Conservation (phyloP, 2,888 invertebrate species). For the Limnephilus auricula region DNA sequence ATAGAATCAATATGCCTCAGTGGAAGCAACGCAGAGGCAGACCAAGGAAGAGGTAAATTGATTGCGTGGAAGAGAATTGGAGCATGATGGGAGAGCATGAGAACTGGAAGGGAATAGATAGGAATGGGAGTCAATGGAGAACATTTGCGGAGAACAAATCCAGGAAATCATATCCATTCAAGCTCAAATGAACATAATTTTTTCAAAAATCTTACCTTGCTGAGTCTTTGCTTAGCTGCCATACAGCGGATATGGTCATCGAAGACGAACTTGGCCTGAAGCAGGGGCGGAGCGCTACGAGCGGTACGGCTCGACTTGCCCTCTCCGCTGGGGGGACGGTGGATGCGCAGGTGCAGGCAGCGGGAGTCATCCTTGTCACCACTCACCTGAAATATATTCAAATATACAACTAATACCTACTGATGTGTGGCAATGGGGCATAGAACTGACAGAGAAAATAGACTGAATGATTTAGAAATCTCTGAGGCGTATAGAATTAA, state of each 20-base stretch:
- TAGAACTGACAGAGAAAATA: too few relatives aligned
- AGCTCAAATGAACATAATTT: too few relatives aligned
- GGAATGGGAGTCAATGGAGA: too few relatives aligned
- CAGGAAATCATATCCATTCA: too few relatives aligned
- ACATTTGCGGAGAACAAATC: too few relatives aligned
- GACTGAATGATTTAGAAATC: too few relatives aligned
- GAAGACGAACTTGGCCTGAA: constrained; percentile 95
- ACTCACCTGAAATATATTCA: constrained; percentile 78
- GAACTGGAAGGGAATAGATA: too few relatives aligned
- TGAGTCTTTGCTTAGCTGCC: constrained; percentile 95
- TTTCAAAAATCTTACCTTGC: constrained; percentile 79
- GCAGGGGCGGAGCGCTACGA: constrained; percentile 85
- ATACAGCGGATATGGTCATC: constrained; percentile 99
- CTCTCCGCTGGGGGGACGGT: constrained; percentile 83
- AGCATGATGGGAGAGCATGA: too few relatives aligned
- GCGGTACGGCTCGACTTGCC: constrained; percentile 79
- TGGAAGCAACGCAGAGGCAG: background rate
- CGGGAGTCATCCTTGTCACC: constrained; percentile 98
- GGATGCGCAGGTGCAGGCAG: constrained; percentile 95
- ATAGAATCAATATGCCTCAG: background rate
- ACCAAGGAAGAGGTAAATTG: background rate
- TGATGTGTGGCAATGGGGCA: background rate
- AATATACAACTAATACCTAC: background rate
- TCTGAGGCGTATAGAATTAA: too few relatives aligned
- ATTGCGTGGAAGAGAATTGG: too few relatives aligned